Base-by-base conservation (phyloP, 2,888 invertebrate species). In the Noctuana brunneofusca region DNA sequence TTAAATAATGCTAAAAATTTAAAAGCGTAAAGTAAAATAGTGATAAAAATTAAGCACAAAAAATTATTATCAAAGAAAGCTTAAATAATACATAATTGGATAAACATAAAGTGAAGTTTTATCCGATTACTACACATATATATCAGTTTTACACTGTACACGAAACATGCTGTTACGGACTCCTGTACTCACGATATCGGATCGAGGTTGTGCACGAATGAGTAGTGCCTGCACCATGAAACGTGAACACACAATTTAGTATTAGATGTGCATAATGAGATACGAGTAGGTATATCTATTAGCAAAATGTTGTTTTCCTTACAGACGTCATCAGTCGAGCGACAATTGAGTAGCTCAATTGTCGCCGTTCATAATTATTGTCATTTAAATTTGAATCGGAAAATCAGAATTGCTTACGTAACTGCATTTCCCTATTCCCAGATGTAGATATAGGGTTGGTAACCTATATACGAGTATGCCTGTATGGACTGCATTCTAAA, bases 131-230 rank as follows among this genome's bases (percentile, higher is more conserved):
- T 12, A 20, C 9, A 20, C 11, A n/a, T 14, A 53, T 20, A 35
- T 9, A 12, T 14, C 32, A 53, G 11, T 73, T 76, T 78, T 72
- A 71, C 69, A 70, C 60, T 65, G 56, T 49, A 71, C 66, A 50
- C 62, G 58, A 49, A 65, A 58, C 65, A 65, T 65, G 56, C 46
- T 43, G 65, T 64, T 64, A 69, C 60, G 64, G 56, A 56, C 55
- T 63, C 60, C 59, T 67, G 71, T 88, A 91, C 90, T 91, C 82
- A 91, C 90, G 81, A 78, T 72, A 73, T 75, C 63, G 89, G 87
- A 72, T 88, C 87, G 80, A 89, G 74, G 85, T 90, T 89, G 86
- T 89, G 89, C 79, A 86, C 89, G 87, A 89, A 91, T 75, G 91
- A 91, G 77, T 80, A 89, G 71, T 76, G 79, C 75, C 90, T 87